phyloP scores from a whole-genome alignment of 2,113 vertebrate genomes.

The Guaruba guarouba region DNA sequence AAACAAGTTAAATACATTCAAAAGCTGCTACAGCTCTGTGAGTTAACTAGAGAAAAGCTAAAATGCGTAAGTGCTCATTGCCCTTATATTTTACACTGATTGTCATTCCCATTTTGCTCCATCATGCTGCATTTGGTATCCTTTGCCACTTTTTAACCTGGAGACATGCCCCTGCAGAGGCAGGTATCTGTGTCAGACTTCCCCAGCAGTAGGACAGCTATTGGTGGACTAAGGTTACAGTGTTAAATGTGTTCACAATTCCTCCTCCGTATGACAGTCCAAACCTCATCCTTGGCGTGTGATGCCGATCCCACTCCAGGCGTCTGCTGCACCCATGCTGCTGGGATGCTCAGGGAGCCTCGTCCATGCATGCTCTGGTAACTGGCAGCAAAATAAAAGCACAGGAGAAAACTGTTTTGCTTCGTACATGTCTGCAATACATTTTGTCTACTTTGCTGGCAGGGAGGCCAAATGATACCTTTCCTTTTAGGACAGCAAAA shows the following conservation, averaged over 20 bases:
- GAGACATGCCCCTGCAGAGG: background rate
- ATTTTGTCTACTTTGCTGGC: background rate
- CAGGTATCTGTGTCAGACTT: background rate
- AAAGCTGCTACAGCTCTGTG: background rate
- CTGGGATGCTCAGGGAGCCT: background rate
- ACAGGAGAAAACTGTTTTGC: background rate
- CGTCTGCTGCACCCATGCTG: background rate
- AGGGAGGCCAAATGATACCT: background rate
- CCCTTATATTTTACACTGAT: background rate
- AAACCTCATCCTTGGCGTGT: background rate
- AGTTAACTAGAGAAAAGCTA: background rate
- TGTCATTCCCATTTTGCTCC: background rate
- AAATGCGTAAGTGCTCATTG: background rate
- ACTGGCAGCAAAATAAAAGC: background rate
- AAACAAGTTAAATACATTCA: background rate
- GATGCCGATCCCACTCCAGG: too few relatives aligned
- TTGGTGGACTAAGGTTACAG: background rate
- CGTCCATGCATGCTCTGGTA: rapidly evolving
- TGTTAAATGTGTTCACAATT: background rate
- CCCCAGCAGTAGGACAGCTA: background rate
- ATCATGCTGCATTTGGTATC: background rate
- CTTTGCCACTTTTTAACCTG: background rate
- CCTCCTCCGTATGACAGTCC: background rate
- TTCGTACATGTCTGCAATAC: background rate
- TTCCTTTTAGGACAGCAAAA: background rate